phyloP scores from a whole-genome alignment of 1,140 invertebrate genomes.

The Chlorops oryzae region DNA sequence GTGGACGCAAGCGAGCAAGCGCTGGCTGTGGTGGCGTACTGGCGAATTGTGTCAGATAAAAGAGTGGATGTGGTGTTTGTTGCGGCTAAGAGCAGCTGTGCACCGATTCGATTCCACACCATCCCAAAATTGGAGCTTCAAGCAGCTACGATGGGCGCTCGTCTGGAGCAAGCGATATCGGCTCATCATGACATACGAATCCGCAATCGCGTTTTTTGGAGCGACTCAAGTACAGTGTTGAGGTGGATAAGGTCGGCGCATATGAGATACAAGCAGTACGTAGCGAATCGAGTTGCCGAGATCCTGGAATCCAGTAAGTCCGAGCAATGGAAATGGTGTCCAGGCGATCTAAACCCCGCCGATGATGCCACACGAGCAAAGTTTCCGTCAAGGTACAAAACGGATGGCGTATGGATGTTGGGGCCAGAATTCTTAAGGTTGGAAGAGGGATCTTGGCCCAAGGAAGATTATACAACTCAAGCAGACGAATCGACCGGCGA shows the following conservation, averaged over 20 bases:
- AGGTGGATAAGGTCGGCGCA: neutral
- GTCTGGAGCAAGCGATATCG: constrained; percentile 12
- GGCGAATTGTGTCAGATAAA: constrained; percentile 6
- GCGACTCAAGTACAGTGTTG: neutral
- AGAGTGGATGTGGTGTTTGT: constrained; percentile 12
- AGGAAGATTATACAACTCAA: neutral
- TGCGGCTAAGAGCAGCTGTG: constrained; percentile 18
- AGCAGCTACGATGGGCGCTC: constrained; percentile 22
- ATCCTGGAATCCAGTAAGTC: constrained; percentile 14
- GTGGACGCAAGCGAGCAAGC: too few relatives aligned
- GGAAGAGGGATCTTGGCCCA: neutral
- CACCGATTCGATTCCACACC: constrained; percentile 18
- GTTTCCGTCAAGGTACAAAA: too few relatives aligned
- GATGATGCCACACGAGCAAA: constrained; percentile 26
- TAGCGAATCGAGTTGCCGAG: constrained; percentile 18
- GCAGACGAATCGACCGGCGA: neutral
- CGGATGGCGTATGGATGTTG: neutral
- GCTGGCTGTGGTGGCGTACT: constrained; percentile 28
- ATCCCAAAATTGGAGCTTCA: constrained; percentile 28
- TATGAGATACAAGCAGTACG: neutral
- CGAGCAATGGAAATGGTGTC: too few relatives aligned
- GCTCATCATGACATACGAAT: neutral
- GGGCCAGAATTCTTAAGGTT: neutral
- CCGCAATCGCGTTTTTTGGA: neutral
- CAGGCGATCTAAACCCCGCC: constrained; percentile 20